phyloP scores from a whole-genome alignment of 2,797 vertebrate species.

The Hemibagrus guttatus region DNA sequence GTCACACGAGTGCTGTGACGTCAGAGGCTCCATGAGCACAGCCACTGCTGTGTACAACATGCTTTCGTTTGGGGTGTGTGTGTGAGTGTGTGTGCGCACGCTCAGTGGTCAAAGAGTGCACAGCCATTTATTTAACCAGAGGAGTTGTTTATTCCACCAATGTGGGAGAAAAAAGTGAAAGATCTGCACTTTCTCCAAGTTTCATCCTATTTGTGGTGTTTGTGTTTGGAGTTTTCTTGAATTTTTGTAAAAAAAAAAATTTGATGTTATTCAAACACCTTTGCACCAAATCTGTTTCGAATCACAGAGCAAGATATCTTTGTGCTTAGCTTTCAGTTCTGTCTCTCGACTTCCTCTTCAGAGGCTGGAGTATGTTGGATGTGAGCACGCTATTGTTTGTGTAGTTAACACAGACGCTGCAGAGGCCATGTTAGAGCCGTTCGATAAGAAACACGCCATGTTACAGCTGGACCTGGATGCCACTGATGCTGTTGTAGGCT shows the following conservation, averaged over 20 bases:
- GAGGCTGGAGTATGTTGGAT: not conserved
- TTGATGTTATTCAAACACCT: not conserved
- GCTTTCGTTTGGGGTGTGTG: conserved; percentile 40
- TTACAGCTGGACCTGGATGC: not conserved
- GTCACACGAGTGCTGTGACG: conserved; percentile 55
- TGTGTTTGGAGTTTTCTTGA: not conserved
- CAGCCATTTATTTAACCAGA: conserved; percentile 45
- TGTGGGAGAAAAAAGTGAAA: conserved; percentile 37
- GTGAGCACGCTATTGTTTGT: not conserved
- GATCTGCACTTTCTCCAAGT: conserved; percentile 21
- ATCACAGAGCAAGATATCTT: not conserved
- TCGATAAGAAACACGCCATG: not conserved
- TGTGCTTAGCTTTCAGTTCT: conserved; percentile 27
- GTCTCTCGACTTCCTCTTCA: conserved; percentile 5
- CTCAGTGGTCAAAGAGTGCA: conserved; percentile 32
- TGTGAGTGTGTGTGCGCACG: conserved; percentile 18
- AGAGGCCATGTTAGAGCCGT: not conserved
- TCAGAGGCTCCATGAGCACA: conserved; percentile 53
- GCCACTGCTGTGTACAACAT: conserved; percentile 52
- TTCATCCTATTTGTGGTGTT: not conserved
- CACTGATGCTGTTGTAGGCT: not conserved
- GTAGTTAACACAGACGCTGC: not conserved
- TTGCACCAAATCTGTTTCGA: not conserved
- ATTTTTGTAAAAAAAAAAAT: no score
- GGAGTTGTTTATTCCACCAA: conserved; percentile 42